phyloP scores from a whole-genome alignment of 2,113 vertebrate species.

The Coryphaenoides rupestris region DNA sequence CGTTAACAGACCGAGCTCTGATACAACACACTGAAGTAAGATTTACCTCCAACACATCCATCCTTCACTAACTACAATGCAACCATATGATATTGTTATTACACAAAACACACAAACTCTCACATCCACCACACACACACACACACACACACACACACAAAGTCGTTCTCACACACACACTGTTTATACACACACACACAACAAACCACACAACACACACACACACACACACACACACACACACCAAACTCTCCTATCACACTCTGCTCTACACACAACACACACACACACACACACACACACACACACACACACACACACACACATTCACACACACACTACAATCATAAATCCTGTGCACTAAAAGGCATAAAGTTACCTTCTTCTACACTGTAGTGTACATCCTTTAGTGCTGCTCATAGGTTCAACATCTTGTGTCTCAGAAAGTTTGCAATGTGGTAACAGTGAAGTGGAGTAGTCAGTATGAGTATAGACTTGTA shows the following conservation, averaged over 20 bases:
- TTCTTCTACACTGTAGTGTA: slow-evolving; percentile 78
- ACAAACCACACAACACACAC: neutral
- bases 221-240: neutral
- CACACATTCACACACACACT: neutral
- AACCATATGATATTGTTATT: too few relatives aligned
- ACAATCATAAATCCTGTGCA: neutral
- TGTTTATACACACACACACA: neutral
- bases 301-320: neutral
- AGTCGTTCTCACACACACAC: neutral
- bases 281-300: slow-evolving; percentile 1
- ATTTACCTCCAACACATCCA: too few relatives aligned
- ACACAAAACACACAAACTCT: too few relatives aligned
- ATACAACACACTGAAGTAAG: too few relatives aligned
- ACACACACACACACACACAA: neutral
- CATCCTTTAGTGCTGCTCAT: slow-evolving; percentile 63
- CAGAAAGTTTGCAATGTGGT: slow-evolving; percentile 50
- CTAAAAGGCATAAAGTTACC: slow-evolving; percentile 54
- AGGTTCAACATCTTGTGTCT: slow-evolving; percentile 43
- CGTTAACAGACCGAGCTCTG: too few relatives aligned
- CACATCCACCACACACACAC: too few relatives aligned
- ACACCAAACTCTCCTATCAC: too few relatives aligned
- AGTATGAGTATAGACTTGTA: too few relatives aligned
- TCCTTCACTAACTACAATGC: too few relatives aligned
- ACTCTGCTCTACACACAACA: too few relatives aligned
- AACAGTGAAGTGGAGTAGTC: too few relatives aligned